These are phyloP conservation scores for Gambusia affinis DNA, from an alignment of 2,113 vertebrate genomes.

Conservation along the genomic window DNA sequence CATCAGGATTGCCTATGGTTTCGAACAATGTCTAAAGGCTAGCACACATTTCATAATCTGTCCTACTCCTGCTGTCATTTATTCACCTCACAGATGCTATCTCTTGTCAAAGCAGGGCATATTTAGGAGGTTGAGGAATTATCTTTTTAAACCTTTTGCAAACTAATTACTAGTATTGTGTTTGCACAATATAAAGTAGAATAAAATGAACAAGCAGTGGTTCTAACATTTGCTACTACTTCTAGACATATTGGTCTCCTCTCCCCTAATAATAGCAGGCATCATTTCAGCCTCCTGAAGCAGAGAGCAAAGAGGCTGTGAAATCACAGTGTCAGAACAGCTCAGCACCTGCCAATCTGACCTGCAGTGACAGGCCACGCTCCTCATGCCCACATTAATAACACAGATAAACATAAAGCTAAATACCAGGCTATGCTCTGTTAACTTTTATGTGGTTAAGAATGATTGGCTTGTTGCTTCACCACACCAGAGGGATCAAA, in stretches of 20 bases:
- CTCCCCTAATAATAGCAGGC: conserved; percentile 56
- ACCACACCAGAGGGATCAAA: conserved; percentile 76
- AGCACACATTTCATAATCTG: conserved; percentile 73
- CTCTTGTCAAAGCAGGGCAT: conserved; percentile 60
- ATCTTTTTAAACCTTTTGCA: conserved; percentile 41
- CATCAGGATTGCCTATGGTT: conserved; percentile 69
- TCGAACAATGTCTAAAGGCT: conserved; percentile 63
- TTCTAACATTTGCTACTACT: conserved; percentile 43
- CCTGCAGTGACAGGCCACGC: conserved; percentile 67
- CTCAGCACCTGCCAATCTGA: conserved; percentile 76
- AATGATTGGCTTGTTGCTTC: conserved; percentile 81
- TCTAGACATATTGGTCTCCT: conserved; percentile 42
- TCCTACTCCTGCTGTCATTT: conserved; percentile 45
- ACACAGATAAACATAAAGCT: conserved; percentile 81
- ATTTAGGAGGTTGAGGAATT: conserved; percentile 65
- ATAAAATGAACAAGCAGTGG: conserved; percentile 7
- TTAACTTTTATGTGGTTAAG: conserved; percentile 80
- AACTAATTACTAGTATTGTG: conserved; percentile 58
- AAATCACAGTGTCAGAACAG: conserved; percentile 70
- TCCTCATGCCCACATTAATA: conserved; percentile 75
- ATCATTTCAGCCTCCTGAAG: conserved; percentile 69
- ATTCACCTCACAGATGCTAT: conserved; percentile 68
- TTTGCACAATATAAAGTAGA: background rate
- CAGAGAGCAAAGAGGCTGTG: conserved; percentile 62
- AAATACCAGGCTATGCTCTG: conserved; percentile 81